Evolutionary conservation across 2,797 vertebrate species (phyloP).

Genomic region (Decapterus maruadsi): DNA sequence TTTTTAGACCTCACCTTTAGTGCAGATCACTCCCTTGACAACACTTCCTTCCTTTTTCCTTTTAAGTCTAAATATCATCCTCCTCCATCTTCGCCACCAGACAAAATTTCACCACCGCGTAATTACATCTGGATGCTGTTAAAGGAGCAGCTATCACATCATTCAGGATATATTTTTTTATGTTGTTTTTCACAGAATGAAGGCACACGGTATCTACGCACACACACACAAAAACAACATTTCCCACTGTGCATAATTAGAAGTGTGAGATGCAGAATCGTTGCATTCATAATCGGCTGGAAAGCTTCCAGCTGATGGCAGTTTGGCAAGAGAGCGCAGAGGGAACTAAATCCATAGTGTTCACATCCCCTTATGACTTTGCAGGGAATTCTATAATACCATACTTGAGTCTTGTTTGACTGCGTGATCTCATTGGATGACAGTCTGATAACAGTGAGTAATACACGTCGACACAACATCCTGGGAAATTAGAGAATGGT

Average conservation of each 20-base stretch:
- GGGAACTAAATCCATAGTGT: constrained; percentile 45
- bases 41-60: not conserved
- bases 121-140: constrained; percentile 20
- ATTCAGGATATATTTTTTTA: constrained; percentile 29
- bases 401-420: constrained; percentile 47
- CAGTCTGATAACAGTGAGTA: constrained; percentile 11
- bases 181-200: constrained; percentile 34
- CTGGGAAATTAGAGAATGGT: not conserved
- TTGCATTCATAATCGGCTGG: constrained; percentile 57
- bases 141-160: constrained; percentile 22
- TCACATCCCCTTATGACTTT: constrained; percentile 28
- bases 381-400: constrained; percentile 50
- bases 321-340: constrained; percentile 33
- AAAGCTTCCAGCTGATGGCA: constrained; percentile 42
- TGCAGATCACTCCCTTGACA: not conserved
- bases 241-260: constrained; percentile 73
- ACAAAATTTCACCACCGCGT: not conserved
- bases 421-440: not conserved
- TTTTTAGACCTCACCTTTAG: constrained; percentile 9
- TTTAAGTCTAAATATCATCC: constrained; percentile 8
- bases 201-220: constrained; percentile 22
- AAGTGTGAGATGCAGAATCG: constrained; percentile 51
- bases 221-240: constrained; percentile 18
- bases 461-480: not conserved
- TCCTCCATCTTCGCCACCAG: not conserved